These are phyloP conservation scores for Isichthys henryi DNA, from an alignment of 2,113 vertebrate species.

Conservation along the genomic window DNA sequence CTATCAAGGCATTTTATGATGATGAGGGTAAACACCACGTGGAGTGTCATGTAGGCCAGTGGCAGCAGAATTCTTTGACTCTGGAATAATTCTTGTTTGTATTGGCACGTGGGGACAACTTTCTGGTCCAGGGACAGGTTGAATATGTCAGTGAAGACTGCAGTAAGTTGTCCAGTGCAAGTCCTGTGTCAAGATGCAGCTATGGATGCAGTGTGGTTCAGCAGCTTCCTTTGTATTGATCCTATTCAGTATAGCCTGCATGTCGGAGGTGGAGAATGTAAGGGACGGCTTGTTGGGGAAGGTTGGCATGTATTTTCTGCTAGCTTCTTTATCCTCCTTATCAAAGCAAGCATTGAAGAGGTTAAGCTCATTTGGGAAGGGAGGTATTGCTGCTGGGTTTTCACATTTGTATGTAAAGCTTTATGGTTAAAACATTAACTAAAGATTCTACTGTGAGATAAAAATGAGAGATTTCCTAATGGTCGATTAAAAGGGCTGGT, in stretches of 20 bases:
- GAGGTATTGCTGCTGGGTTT: neutral
- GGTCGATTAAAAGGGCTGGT: neutral
- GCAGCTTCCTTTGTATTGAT: neutral
- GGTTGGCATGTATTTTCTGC: no score
- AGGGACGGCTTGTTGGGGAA: neutral
- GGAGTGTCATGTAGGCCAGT: neutral
- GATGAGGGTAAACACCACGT: neutral
- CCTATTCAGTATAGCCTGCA: neutral
- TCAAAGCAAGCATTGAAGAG: neutral
- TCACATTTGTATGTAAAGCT: neutral
- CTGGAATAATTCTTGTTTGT: neutral
- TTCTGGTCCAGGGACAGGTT: neutral
- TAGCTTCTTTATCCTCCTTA: no score
- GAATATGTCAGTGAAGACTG: neutral
- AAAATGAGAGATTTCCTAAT: neutral
- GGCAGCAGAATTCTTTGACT: neutral
- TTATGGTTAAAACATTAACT: neutral
- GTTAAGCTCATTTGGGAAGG: neutral
- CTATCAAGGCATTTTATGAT: neutral
- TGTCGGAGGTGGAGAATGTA: neutral
- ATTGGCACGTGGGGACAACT: neutral
- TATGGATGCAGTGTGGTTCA: neutral
- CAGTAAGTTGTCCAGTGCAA: neutral
- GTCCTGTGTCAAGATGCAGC: neutral
- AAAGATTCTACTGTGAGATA: neutral